Conservation (phyloP, 2,797 vertebrate genomes). For the Oreortyx pictus region DNA sequence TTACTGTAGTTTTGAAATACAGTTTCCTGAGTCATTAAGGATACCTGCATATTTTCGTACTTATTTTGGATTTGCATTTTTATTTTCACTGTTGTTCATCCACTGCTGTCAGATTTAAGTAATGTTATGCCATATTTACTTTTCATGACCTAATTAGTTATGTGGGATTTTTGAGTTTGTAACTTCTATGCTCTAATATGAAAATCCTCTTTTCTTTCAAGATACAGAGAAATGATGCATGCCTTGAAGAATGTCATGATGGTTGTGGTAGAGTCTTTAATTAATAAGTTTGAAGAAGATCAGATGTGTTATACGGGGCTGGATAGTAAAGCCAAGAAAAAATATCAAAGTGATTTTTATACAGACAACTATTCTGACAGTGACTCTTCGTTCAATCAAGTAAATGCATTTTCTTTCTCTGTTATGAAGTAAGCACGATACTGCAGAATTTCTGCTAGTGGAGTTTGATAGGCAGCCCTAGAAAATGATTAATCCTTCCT, state of each 20-base stretch:
- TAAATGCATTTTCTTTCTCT: conserved; percentile 52
- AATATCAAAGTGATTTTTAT: conserved; percentile 80
- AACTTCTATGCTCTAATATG: background rate
- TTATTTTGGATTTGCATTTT: background rate
- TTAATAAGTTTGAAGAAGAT: conserved; percentile 93
- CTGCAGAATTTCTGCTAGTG: background rate
- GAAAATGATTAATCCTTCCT: background rate
- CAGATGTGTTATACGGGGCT: conserved; percentile 85
- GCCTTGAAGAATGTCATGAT: conserved; percentile 90
- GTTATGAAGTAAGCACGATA: background rate
- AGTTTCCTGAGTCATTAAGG: background rate
- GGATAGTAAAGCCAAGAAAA: conserved; percentile 79
- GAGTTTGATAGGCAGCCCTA: background rate
- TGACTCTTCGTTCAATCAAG: conserved; percentile 95
- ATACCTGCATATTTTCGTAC: background rate
- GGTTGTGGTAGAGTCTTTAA: conserved; percentile 88
- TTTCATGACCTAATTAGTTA: background rate
- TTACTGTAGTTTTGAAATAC: background rate
- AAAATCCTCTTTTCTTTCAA: conserved; percentile 69
- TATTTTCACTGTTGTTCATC: background rate
- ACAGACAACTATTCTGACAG: conserved; percentile 95
- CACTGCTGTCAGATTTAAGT: background rate
- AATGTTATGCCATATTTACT: background rate
- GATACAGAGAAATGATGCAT: conserved; percentile 94
- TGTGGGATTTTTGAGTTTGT: background rate